Conservation (phyloP, 2,888 invertebrate species). For the Lepidochitona cinerea region DNA sequence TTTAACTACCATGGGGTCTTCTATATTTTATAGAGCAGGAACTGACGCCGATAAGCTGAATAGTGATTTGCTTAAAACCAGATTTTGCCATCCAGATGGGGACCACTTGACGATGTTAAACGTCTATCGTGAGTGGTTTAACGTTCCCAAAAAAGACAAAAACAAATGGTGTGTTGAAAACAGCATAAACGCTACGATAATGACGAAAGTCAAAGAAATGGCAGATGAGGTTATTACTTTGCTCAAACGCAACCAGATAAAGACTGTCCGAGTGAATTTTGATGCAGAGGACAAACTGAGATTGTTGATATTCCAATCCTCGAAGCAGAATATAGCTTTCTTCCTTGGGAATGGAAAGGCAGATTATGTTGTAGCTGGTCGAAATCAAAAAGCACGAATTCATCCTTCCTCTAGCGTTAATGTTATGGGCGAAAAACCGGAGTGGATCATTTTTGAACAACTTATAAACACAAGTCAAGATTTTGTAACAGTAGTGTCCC, state of each 20-base stretch:
- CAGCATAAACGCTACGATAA: conserved; percentile 64
- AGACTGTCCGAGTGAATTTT: conserved; percentile 33
- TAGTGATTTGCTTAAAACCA: conserved; percentile 50
- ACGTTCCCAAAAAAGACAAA: conserved; percentile 44
- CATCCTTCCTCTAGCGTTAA: conserved; percentile 60
- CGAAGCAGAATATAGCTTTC: conserved; percentile 46
- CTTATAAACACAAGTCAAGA: conserved; percentile 51
- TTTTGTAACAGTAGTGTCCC: conserved; percentile 54
- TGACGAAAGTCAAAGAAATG: conserved; percentile 49
- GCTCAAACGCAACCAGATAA: conserved; percentile 41
- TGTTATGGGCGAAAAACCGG: conserved; percentile 43
- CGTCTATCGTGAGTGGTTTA: conserved; percentile 55
- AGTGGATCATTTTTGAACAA: conserved; percentile 56
- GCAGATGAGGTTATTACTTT: conserved; percentile 45
- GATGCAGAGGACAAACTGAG: conserved; percentile 10
- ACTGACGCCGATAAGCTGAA: conserved; percentile 48
- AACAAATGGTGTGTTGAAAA: conserved; percentile 63
- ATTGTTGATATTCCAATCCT: conserved; percentile 47
- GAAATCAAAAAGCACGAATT: conserved; percentile 42
- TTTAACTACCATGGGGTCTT: conserved; percentile 49
- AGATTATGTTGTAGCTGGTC: conserved; percentile 48
- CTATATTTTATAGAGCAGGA: conserved; percentile 58
- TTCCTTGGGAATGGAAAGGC: conserved; percentile 54
- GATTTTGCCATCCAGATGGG: conserved; percentile 56
- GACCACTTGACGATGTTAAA: conserved; percentile 58